phyloP scores from a whole-genome alignment of 2,888 invertebrate genomes.

The Rhogogaster chlorosoma region DNA sequence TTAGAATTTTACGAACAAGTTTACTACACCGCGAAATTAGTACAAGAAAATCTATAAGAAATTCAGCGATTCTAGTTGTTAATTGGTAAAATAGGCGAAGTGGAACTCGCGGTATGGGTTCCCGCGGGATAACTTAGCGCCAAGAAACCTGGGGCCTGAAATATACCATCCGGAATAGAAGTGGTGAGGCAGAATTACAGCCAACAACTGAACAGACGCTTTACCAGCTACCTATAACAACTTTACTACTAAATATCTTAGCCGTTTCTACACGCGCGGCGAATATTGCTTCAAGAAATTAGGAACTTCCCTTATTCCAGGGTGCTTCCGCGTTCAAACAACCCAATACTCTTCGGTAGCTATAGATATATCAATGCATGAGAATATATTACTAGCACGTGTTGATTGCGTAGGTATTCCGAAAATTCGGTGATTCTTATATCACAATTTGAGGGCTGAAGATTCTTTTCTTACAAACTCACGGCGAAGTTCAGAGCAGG shows the following conservation, averaged over 20 bases:
- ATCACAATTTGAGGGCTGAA: background rate
- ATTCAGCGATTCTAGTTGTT: background rate
- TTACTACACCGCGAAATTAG: background rate
- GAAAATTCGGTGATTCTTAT: background rate
- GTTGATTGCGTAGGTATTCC: background rate
- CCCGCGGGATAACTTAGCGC: slow-evolving; percentile 14
- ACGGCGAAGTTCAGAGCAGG: background rate
- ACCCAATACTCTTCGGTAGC: background rate
- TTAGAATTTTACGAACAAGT: background rate
- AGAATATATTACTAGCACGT: background rate
- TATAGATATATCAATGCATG: background rate
- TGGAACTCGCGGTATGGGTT: background rate
- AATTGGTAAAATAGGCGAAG: background rate
- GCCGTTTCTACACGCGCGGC: background rate
- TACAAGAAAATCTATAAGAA: too few species aligned
- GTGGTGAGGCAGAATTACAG: slow-evolving; percentile 1
- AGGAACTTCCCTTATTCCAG: slow-evolving; percentile 22
- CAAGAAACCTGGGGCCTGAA: background rate
- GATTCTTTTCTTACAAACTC: background rate
- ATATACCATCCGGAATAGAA: slow-evolving; percentile 9
- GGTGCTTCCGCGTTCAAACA: background rate
- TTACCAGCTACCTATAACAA: slow-evolving; percentile 8
- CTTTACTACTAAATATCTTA: slow-evolving; percentile 40
- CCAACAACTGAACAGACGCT: slow-evolving; percentile 35
- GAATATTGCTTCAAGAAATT: slow-evolving; percentile 36